phyloP scores from a whole-genome alignment of 1,140 invertebrate species.

The Agraylea sexmaculata region DNA sequence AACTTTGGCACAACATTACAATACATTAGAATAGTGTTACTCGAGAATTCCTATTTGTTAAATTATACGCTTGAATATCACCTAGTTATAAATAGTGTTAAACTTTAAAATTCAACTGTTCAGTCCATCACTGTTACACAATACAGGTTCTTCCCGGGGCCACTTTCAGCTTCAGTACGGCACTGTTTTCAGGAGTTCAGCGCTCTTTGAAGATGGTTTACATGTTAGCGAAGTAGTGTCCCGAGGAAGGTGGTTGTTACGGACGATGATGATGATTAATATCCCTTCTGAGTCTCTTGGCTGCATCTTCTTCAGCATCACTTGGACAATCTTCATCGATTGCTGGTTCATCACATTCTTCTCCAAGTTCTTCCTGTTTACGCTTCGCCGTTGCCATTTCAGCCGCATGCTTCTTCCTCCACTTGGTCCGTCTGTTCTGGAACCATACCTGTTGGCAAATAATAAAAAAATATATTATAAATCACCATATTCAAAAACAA shows the following conservation, averaged over 20 bases:
- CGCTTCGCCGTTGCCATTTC: constrained; percentile 97
- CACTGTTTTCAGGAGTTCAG: too few relatives aligned
- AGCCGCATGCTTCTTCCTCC: constrained; percentile 97
- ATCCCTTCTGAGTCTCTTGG: constrained; percentile 35
- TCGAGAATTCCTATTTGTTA: too few relatives aligned
- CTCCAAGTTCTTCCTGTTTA: constrained; percentile 87
- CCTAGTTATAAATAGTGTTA: too few relatives aligned
- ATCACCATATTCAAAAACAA: constrained; percentile 7
- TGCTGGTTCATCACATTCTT: constrained; percentile 42
- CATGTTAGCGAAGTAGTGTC: too few relatives aligned
- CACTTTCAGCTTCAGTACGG: too few relatives aligned
- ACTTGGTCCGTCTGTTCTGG: constrained; percentile 98
- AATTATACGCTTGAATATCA: too few relatives aligned
- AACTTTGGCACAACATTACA: too few relatives aligned
- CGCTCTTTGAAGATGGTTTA: too few relatives aligned
- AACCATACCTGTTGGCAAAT: constrained; percentile 85
- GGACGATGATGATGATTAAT: constrained; percentile 26
- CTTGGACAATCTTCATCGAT: constrained; percentile 31
- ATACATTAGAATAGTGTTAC: too few relatives aligned
- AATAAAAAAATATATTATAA: constrained; percentile 20
- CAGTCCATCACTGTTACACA: too few relatives aligned
- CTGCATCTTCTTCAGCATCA: constrained; percentile 33
- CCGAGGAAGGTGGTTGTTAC: constrained; percentile 20
- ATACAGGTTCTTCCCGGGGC: too few relatives aligned
- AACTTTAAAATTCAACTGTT: too few relatives aligned